Evolutionary conservation across 1,140 invertebrate species (phyloP), one percentile per base, ranked within the genome.

Genomic region (Mycetomoellerius zeteki): DNA sequence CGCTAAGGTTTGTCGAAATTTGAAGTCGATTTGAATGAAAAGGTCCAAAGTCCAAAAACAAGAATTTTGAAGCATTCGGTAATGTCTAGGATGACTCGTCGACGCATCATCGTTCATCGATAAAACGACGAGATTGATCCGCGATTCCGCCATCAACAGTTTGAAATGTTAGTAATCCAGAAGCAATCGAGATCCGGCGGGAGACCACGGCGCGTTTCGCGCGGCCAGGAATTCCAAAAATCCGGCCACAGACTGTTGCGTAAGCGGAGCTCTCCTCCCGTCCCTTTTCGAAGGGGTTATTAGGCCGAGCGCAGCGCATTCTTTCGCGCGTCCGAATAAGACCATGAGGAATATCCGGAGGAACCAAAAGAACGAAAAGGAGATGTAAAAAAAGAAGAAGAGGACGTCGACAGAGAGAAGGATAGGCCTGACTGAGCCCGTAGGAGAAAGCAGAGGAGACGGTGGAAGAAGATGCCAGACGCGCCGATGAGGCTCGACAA

Each of bases 281-380:
- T 89, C 87, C 85, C 81, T 50, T 69, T 69, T 88, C 88, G 80
- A 91, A 90, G 90, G 91, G 93, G 93, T 94, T 94, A 93, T 93
- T 93, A 93, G 92, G 89, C 90, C 89, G 92, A 90, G 73, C 92
- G 76, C 85, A 82, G 82, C 91, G 88, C 92, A 94, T 94, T 94
- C 93, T 93, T 94, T 86, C 78, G 86, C 75, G 88, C 86, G 50
- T 47, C 69, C 84, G 90, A 93, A 93, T 92, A 94, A 94, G 91
- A 93, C 89, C 78, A 94, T 27, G 62, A 58, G 47, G 64, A 81
- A 58, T 33, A 65, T 30, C 8, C 58, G 43, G 58, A 76, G 86
- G 69, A 69, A 82, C 64, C 76, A 64, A 14, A 71, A 52, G 73
- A 76, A 77, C 78, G 69, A 62, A 88, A 77, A 86, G 60, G 33